phyloP scores from a whole-genome alignment of 2,113 vertebrate genomes.

The Podilymbus podiceps region DNA sequence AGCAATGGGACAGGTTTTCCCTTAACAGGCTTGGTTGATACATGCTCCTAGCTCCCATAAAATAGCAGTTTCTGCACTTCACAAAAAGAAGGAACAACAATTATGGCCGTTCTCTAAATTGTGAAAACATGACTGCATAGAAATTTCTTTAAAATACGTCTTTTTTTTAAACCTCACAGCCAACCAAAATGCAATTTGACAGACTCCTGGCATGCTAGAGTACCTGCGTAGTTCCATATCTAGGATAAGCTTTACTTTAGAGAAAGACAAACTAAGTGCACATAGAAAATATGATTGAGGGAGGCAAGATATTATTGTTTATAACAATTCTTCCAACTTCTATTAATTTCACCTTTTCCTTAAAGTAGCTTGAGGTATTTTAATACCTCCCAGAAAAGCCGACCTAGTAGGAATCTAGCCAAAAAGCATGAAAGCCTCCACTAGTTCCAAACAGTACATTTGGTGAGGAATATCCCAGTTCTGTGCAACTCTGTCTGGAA shows the following conservation, averaged over 20 bases:
- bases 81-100: not conserved
- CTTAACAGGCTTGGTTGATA: not conserved
- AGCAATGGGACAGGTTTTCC: not conserved
- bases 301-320: not conserved
- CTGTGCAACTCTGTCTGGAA: conserved; percentile 12
- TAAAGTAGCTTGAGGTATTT: not conserved
- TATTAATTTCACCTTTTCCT: not conserved
- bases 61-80: not conserved
- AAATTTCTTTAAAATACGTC: not conserved
- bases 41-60: not conserved
- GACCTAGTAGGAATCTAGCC: not conserved
- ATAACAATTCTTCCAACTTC: not conserved
- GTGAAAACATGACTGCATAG: not conserved
- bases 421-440: not conserved
- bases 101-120: not conserved
- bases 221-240: not conserved
- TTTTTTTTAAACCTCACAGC: not conserved
- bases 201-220: not conserved
- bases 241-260: not conserved
- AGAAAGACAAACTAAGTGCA: not conserved
- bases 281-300: not conserved
- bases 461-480: not conserved
- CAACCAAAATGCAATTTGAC: not conserved
- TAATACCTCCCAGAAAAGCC: not conserved
- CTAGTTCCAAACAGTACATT: not conserved